Percentiles rank a stretch among this genome's conserved stretches.
Conservation (phyloP, 23 tunicate genomes). For the Styela clava region DNA sequence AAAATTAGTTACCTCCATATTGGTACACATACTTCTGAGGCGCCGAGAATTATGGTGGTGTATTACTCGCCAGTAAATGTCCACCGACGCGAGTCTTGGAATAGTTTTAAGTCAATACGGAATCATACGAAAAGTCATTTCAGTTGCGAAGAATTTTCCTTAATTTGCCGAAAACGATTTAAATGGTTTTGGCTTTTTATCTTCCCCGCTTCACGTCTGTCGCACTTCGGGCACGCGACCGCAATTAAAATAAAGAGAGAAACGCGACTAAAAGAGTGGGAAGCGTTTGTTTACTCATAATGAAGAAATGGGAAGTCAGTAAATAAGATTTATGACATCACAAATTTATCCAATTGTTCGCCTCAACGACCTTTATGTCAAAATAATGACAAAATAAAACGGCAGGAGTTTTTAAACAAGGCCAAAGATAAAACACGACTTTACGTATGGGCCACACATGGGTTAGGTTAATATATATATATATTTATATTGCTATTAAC, state of each 20-base stretch:
- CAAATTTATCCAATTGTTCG: slow-evolving; percentile 11
- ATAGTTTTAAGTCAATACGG: too few relatives aligned
- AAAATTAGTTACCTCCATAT: too few relatives aligned
- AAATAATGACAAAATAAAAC: neutral
- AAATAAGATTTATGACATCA: slow-evolving; percentile 27
- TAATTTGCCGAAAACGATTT: neutral
- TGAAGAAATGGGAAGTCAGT: slow-evolving; percentile 17
- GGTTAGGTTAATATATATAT: too few relatives aligned
- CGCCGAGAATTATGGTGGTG: too few relatives aligned
- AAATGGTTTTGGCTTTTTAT: neutral
- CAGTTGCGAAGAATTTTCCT: too few relatives aligned
- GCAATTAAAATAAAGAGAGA: neutral
- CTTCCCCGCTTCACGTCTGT: slow-evolving; percentile 18
- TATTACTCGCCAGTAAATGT: too few relatives aligned
- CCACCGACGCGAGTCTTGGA: too few relatives aligned
- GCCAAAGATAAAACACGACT: neutral
- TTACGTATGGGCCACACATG: too few relatives aligned
- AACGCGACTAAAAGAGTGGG: neutral
- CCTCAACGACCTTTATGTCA: neutral
- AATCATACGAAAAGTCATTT: too few relatives aligned
- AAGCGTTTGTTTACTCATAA: slow-evolving; percentile 13
- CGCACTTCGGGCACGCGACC: slow-evolving; percentile 7
- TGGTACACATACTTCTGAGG: too few relatives aligned
- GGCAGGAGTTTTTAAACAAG: neutral
- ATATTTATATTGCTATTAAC: too few relatives aligned